A percentile compares a stretch with the other conserved stretches of the same genome.
These are phyloP conservation scores for Lacerta viridis DNA, from an alignment of 2,797 vertebrate species.

Conservation along the genomic window DNA sequence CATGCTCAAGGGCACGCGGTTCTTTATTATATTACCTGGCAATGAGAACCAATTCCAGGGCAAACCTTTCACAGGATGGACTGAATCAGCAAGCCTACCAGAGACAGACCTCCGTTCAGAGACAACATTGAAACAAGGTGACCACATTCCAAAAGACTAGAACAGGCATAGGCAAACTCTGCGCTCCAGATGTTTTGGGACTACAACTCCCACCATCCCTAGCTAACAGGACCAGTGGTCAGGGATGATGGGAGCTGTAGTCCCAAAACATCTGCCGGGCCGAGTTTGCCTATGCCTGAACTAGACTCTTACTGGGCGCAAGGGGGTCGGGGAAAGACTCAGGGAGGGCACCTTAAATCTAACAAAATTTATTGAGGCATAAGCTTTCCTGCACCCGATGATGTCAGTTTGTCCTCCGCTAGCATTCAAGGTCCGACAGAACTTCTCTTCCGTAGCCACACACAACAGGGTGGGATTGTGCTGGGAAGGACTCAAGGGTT, in stretches of 20 bases:
- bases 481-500: neutral
- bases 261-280: too few species aligned
- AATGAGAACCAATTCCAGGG: neutral
- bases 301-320: neutral
- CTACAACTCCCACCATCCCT: too few species aligned
- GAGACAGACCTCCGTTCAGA: neutral
- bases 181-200: too few species aligned
- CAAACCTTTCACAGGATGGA: neutral
- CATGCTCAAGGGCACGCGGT: neutral
- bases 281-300: too few species aligned
- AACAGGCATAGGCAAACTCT: too few species aligned
- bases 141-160: neutral
- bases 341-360: too few species aligned
- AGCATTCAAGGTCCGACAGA: neutral
- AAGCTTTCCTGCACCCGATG: too few species aligned
- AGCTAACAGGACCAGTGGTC: too few species aligned
- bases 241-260: too few species aligned
- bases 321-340: neutral
- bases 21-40: neutral
- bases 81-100: too few species aligned
- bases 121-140: neutral
- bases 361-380: too few species aligned
- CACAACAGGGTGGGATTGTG: neutral
- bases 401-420: neutral
- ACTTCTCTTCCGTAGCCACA: neutral